These are phyloP conservation scores for Conomelus anceps DNA, from an alignment of 2,888 invertebrate genomes.

Conservation along the genomic window DNA sequence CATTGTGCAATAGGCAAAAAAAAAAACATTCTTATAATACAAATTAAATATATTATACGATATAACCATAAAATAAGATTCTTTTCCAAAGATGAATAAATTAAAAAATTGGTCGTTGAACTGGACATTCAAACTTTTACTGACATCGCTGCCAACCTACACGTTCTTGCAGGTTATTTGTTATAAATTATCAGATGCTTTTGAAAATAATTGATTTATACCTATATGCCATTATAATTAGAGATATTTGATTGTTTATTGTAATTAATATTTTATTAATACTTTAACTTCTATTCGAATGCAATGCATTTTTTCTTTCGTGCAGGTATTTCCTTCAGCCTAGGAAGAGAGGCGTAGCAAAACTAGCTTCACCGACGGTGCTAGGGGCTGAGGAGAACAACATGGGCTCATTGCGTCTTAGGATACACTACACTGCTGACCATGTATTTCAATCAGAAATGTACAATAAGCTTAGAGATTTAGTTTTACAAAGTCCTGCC, in stretches of 20 bases:
- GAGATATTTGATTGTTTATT: background rate
- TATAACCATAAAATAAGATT: too few relatives aligned
- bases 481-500: slow-evolving; percentile 65
- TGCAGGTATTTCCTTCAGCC: slow-evolving; percentile 71
- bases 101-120: too few relatives aligned
- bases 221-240: background rate
- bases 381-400: slow-evolving; percentile 26
- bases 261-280: background rate
- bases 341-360: slow-evolving; percentile 54
- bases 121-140: too few relatives aligned
- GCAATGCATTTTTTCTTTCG: slow-evolving; percentile 6
- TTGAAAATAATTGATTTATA: too few relatives aligned
- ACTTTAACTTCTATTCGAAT: background rate
- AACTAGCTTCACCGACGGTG: slow-evolving; percentile 44
- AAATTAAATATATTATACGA: too few relatives aligned
- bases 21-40: too few relatives aligned
- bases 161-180: too few relatives aligned
- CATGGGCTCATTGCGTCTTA: slow-evolving; percentile 78
- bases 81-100: too few relatives aligned
- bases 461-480: slow-evolving; percentile 68
- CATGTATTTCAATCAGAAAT: slow-evolving; percentile 78
- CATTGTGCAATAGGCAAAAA: too few relatives aligned
- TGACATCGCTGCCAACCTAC: too few relatives aligned
- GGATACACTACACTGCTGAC: slow-evolving; percentile 82
- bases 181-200: too few relatives aligned